These are phyloP conservation scores for Zaprionus africanus DNA, from an alignment of 1,140 invertebrate genomes.

Conservation along the genomic window DNA sequence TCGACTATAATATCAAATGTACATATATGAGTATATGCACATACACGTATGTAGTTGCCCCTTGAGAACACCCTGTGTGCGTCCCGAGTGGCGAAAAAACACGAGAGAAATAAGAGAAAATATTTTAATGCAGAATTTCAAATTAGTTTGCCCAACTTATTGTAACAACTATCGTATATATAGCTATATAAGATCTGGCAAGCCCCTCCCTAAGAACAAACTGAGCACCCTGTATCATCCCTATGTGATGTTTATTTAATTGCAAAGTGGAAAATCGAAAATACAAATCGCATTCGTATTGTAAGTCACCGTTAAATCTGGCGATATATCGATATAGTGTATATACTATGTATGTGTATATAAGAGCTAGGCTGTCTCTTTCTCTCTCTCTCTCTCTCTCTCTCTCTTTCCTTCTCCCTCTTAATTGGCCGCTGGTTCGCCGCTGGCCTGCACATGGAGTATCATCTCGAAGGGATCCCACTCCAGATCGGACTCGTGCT, in stretches of 20 bases:
- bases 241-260: conserved; percentile 54
- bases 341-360: conserved; percentile 27
- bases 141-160: neutral
- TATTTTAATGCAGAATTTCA: neutral
- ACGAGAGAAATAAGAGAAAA: neutral
- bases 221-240: conserved; percentile 5
- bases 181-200: neutral
- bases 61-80: neutral
- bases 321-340: conserved; percentile 41
- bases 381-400: conserved; percentile 21
- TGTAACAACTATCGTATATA: neutral
- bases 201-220: neutral
- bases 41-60: too few relatives aligned
- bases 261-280: conserved; percentile 56
- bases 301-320: conserved; percentile 53
- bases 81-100: neutral
- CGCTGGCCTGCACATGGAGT: conserved; percentile 72
- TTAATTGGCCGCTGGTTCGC: conserved; percentile 74
- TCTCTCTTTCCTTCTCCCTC: neutral
- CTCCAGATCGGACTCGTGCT: conserved; percentile 76
- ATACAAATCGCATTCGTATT: conserved; percentile 56
- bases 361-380: conserved; percentile 35
- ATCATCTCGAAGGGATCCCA: conserved; percentile 84
- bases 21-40: neutral
- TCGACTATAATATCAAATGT: neutral